These are phyloP conservation scores for Parelbella ahira DNA, from an alignment of 2,888 invertebrate species.

Conservation along the genomic window DNA sequence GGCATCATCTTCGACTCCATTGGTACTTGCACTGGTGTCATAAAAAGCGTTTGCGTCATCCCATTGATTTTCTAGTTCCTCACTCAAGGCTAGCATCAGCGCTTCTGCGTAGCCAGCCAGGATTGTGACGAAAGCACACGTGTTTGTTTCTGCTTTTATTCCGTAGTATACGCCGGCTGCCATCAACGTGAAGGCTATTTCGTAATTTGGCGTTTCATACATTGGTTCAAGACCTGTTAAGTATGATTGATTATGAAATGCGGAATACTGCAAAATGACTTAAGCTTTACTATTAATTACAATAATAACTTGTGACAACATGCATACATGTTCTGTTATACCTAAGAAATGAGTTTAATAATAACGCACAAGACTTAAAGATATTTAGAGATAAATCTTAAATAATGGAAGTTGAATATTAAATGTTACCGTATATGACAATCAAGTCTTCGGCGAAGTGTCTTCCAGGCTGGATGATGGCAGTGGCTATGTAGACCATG, in stretches of 20 bases:
- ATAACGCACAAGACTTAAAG: no score
- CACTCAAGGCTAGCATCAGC: conserved; percentile 44
- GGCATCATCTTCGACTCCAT: neutral
- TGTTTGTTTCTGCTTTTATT: conserved; percentile 37
- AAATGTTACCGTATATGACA: conserved; percentile 37
- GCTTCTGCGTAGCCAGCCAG: conserved; percentile 45
- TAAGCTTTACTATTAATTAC: no score
- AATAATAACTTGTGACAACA: no score
- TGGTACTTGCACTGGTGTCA: neutral
- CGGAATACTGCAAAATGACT: no score
- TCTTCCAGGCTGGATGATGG: conserved; percentile 40
- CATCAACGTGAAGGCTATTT: conserved; percentile 37
- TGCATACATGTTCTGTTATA: no score
- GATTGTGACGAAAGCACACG: conserved; percentile 41
- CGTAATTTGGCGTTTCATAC: conserved; percentile 45
- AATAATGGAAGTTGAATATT: no score
- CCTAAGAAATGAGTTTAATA: no score
- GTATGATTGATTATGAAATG: neutral
- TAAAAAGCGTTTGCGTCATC: conserved; percentile 33
- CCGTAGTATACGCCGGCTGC: conserved; percentile 32
- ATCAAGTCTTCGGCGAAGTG: conserved; percentile 43
- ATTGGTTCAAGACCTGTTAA: conserved; percentile 47
- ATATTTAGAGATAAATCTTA: no score
- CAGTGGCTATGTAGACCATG: conserved; percentile 37
- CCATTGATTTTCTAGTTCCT: conserved; percentile 43